A percentile compares a stretch with the other conserved stretches of the same genome.
Evolutionary conservation across 1,140 invertebrate species (phyloP).

Genomic region (Lasioglossum baleicum): DNA sequence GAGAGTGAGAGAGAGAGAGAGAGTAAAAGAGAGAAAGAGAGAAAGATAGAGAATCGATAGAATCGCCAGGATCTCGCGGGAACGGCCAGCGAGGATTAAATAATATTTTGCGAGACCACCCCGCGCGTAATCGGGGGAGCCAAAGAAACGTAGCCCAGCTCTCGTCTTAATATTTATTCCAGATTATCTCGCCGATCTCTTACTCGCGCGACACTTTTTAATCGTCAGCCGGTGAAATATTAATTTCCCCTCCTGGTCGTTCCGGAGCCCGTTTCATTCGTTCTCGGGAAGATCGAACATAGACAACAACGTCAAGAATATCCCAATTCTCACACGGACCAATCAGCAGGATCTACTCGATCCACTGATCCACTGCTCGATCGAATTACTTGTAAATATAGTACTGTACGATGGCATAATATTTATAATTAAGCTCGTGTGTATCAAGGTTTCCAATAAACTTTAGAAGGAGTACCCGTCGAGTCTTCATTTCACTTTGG

Average conservation of each 20-base stretch:
- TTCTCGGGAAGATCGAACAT: constrained; percentile 10
- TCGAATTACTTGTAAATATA: constrained; percentile 75
- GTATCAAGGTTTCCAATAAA: constrained; percentile 70
- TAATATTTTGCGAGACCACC: constrained; percentile 72
- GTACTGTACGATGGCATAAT: constrained; percentile 63
- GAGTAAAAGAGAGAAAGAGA: too few relatives aligned
- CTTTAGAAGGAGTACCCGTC: constrained; percentile 40
- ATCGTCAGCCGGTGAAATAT: constrained; percentile 68
- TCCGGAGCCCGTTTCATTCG: background rate
- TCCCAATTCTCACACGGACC: constrained; percentile 36
- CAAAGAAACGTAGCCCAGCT: constrained; percentile 48
- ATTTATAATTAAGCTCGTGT: constrained; percentile 66
- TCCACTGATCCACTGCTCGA: constrained; percentile 49
- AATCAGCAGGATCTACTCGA: constrained; percentile 60
- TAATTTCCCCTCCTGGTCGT: constrained; percentile 79
- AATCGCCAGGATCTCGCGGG: constrained; percentile 34
- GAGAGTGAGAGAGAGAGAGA: too few relatives aligned
- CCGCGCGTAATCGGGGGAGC: constrained; percentile 35
- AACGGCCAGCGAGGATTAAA: constrained; percentile 78
- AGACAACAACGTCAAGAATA: background rate
- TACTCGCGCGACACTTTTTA: constrained; percentile 36
- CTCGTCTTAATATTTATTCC: constrained; percentile 56
- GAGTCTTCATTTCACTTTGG: background rate
- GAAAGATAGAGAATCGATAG: constrained; percentile 17
- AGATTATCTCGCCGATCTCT: constrained; percentile 27